These are phyloP conservation scores for Calosoma granatense DNA, from an alignment of 1,140 invertebrate species.

Conservation along the genomic window DNA sequence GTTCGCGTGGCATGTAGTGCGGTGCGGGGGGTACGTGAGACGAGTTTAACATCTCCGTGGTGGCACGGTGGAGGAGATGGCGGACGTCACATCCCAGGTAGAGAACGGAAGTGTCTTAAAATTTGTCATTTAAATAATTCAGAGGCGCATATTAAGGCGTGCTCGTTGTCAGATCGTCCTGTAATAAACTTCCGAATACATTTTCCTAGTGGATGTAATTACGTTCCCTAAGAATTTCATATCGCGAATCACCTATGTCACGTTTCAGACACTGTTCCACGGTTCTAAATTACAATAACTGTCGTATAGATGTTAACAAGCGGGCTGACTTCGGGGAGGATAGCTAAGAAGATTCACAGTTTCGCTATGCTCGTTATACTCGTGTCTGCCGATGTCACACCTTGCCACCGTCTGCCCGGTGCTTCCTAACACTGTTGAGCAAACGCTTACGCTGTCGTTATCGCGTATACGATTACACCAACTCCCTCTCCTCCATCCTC, in stretches of 20 bases:
- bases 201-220: conserved; percentile 7
- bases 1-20: too few relatives aligned
- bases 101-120: conserved; percentile 4
- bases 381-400: too few relatives aligned
- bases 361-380: neutral
- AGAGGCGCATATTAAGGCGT: neutral
- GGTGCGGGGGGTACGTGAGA: too few relatives aligned
- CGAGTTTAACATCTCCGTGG: too few relatives aligned
- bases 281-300: conserved; percentile 10
- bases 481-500: too few relatives aligned
- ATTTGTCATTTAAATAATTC: conserved; percentile 6
- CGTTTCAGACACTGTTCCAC: neutral
- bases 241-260: conserved; percentile 6
- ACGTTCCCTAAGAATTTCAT: conserved; percentile 8
- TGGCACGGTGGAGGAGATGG: too few relatives aligned
- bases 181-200: conserved; percentile 1
- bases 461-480: too few relatives aligned
- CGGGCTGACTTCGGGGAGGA: neutral
- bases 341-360: neutral
- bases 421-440: too few relatives aligned
- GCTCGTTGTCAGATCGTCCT: neutral
- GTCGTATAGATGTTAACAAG: conserved; percentile 1
- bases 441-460: too few relatives aligned
- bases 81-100: too few relatives aligned
- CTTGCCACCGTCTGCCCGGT: too few relatives aligned